These are phyloP conservation scores for Aspidoscelis tigris DNA, from an alignment of 2,113 vertebrate species.

Conservation along the genomic window DNA sequence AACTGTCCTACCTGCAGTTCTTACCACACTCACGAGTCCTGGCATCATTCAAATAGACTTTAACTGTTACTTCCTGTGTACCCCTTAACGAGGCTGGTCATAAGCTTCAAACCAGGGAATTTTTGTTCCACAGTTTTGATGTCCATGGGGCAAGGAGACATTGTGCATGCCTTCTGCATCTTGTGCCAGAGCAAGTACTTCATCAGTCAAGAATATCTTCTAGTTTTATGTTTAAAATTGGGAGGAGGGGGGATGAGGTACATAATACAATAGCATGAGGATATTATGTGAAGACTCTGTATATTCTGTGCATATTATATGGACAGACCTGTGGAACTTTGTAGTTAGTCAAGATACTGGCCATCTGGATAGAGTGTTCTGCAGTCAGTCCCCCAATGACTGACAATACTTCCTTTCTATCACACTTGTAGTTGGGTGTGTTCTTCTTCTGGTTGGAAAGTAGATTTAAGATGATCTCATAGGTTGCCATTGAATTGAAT, in stretches of 20 bases:
- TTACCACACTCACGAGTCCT: too few species aligned
- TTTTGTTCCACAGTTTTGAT: too few species aligned
- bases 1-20: too few species aligned
- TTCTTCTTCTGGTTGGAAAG: neutral
- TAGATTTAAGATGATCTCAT: neutral
- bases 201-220: neutral
- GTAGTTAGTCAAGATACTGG: neutral
- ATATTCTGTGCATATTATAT: too few species aligned
- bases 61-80: too few species aligned
- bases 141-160: too few species aligned
- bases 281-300: too few species aligned
- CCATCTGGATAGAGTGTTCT: neutral
- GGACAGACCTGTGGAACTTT: constrained; percentile 18
- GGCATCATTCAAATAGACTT: too few species aligned
- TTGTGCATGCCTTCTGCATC: too few species aligned
- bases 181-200: too few species aligned
- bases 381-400: neutral
- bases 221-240: neutral
- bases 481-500: neutral
- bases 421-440: neutral
- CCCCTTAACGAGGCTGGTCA: too few species aligned
- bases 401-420: neutral
- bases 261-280: neutral
- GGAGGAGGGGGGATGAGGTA: neutral
- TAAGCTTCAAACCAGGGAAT: too few species aligned